These are phyloP conservation scores for Melanophora roralis DNA, from an alignment of 2,888 invertebrate genomes.

Conservation along the genomic window DNA sequence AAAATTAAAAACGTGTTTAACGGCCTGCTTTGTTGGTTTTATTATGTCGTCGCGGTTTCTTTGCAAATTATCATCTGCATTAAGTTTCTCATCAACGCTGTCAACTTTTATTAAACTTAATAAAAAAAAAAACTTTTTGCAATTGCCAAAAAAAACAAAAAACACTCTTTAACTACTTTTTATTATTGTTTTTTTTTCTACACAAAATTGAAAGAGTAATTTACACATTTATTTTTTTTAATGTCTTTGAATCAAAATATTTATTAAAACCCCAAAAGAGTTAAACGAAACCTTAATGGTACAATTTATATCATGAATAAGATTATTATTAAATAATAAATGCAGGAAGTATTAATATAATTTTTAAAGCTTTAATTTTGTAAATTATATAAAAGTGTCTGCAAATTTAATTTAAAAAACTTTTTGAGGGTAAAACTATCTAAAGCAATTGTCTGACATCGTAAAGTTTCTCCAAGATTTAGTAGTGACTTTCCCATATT, in stretches of 20 bases:
- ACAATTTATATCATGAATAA: neutral
- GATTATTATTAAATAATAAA: conserved; percentile 7
- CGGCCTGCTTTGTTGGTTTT: neutral
- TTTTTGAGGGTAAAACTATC: conserved; percentile 11
- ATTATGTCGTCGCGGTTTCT: conserved; percentile 33
- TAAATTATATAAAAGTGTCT: conserved; percentile 11
- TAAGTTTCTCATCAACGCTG: conserved; percentile 34
- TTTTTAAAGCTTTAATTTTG: neutral
- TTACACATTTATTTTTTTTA: neutral
- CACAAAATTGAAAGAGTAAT: neutral
- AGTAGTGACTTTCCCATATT: neutral
- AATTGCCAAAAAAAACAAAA: conserved; percentile 47
- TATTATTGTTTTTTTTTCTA: no score
- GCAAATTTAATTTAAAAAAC: conserved; percentile 16
- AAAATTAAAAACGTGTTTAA: neutral
- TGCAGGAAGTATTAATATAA: conserved; percentile 2
- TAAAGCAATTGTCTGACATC: neutral
- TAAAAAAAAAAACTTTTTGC: conserved; percentile 34
- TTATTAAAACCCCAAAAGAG: neutral
- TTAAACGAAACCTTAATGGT: neutral
- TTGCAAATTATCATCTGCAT: neutral
- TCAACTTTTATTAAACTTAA: conserved; percentile 55
- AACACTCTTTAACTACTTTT: no score
- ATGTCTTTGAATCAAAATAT: neutral
- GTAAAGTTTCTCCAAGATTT: neutral